phyloP scores from a whole-genome alignment of 2,113 vertebrate genomes.

The Scomber colias region DNA sequence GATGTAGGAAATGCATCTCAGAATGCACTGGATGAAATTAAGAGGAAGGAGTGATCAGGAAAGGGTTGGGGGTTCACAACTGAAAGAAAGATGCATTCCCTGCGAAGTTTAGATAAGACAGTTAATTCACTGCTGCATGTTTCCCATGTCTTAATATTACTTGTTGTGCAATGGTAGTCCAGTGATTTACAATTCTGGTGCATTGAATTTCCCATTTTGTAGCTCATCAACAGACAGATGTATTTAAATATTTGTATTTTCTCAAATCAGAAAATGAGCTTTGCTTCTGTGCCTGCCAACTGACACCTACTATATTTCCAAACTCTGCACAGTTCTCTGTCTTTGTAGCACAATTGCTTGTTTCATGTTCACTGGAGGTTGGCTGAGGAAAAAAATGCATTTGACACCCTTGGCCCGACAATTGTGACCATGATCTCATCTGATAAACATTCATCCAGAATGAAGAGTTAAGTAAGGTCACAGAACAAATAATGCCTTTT shows the following conservation, averaged over 20 bases:
- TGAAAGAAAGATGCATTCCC: not conserved
- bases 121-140: not conserved
- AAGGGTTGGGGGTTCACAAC: conserved; percentile 11
- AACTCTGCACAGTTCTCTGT: conserved; percentile 43
- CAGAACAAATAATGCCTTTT: conserved; percentile 44
- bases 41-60: conserved; percentile 32
- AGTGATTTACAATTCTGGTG: not conserved
- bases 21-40: conserved; percentile 12
- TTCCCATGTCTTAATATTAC: not conserved
- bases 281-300: conserved; percentile 49
- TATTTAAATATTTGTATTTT: conserved; percentile 29
- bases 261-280: conserved; percentile 41
- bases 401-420: conserved; percentile 45
- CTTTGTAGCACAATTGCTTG: conserved; percentile 50
- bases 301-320: conserved; percentile 60
- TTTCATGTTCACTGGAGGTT: conserved; percentile 44
- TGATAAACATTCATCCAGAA: conserved; percentile 52
- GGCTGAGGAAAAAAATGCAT: conserved; percentile 27
- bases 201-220: not conserved
- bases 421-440: conserved; percentile 66
- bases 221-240: not conserved
- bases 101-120: not conserved
- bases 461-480: conserved; percentile 53
- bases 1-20: not conserved
- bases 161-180: not conserved